Evolutionary conservation across 2,113 vertebrate genomes (phyloP), one percentile per base, ranked within the genome.

Genomic region (Chaenogobius annularis): DNA sequence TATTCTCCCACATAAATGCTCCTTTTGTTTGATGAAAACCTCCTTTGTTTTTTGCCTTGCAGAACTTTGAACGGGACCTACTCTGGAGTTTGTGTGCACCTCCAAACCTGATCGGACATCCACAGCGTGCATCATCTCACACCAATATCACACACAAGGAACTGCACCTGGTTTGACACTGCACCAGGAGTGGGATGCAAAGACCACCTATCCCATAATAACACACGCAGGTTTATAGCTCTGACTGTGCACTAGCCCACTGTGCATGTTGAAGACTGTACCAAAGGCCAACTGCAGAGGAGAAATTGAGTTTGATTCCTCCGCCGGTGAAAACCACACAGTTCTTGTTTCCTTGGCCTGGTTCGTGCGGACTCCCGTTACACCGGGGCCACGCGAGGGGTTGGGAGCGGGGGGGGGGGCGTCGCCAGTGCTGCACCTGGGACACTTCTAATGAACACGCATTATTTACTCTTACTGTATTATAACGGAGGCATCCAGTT

Each of bases 261-360:
- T 61, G 14, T 35, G 58, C n/a, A 10, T 63, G 19, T 10, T n/a
- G 35, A 35, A 11, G 31, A 40, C 37, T 17, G 13, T 70, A 80
- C 82, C n/a, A 43, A 69, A 80, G 86, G 74, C 63, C 80, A 77
- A 64, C 50, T 70, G 66, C 65, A 55, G 67, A 68, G 71, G 79
- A 76, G 79, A 77, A 82, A 82, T 73, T 59, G 20, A 78, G 69
- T 43, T 81, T 81, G 14, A 54, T 22, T 56, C 64, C 69, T 70
- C 68, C 67, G 82, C 79, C 22, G 72, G 68, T 80, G 77, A 83
- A n/a, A n/a, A 73, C 66, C 54, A 80, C 68, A 37, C 48, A 50
- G 82, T 62, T 84, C 81, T 83, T 77, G 84, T 88, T 88, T 77
- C 82, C 17, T 50, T 80, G 75, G 40, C 79, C 89, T 75, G 35